phyloP scores from a whole-genome alignment of 2,888 invertebrate species.

The Glyphotaelius pellucidus region DNA sequence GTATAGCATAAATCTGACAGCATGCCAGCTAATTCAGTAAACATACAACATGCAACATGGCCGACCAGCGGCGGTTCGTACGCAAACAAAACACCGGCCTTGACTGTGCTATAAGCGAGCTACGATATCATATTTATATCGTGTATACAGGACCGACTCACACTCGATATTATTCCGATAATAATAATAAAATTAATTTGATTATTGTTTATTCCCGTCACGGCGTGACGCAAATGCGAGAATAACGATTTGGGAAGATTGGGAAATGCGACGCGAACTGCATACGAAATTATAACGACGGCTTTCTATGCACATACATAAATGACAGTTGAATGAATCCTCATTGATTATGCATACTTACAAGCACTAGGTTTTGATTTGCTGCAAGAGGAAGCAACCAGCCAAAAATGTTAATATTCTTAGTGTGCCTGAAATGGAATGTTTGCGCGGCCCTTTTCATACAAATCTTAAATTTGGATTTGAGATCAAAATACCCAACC shows the following conservation, averaged over 20 bases:
- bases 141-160: neutral
- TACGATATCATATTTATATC: neutral
- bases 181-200: neutral
- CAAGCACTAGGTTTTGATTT: too few relatives aligned
- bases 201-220: neutral
- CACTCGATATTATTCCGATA: neutral
- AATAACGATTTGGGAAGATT: neutral
- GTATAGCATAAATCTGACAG: neutral
- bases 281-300: neutral
- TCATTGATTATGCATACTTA: neutral
- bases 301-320: neutral
- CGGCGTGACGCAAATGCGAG: constrained; percentile 2
- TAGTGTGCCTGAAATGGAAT: too few relatives aligned
- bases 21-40: neutral
- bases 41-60: neutral
- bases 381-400: too few relatives aligned
- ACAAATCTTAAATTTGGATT: too few relatives aligned
- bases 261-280: constrained; percentile 6
- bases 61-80: neutral
- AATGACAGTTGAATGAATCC: neutral
- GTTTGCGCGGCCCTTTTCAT: too few relatives aligned
- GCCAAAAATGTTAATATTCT: too few relatives aligned
- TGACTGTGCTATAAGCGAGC: neutral
- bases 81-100: neutral
- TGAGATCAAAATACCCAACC: too few relatives aligned